phyloP scores from a whole-genome alignment of 2,888 invertebrate genomes.

The Ditylenchus weischeri region DNA sequence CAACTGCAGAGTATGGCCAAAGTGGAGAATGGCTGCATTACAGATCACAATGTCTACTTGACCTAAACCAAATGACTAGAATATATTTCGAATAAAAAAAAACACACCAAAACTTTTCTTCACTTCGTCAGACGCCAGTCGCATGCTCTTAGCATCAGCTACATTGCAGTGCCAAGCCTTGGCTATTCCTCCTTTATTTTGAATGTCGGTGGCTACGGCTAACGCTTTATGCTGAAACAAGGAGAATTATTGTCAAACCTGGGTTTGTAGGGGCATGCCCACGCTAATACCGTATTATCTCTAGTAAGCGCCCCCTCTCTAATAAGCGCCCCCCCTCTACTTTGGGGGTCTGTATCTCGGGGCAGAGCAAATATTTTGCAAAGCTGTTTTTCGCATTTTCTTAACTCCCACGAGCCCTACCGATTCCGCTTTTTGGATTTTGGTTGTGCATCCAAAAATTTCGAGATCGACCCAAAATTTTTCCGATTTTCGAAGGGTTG shows the following conservation, averaged over 20 bases:
- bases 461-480: no score
- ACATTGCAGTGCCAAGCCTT: constrained; percentile 45
- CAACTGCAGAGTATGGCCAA: constrained; percentile 50
- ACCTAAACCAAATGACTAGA: constrained; percentile 34
- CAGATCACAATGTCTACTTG: constrained; percentile 51
- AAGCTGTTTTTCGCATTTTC: no score
- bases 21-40: constrained; percentile 54
- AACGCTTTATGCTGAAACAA: constrained; percentile 36
- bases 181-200: constrained; percentile 35
- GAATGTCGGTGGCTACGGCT: constrained; percentile 37
- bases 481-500: no score
- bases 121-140: constrained; percentile 41
- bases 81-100: background rate
- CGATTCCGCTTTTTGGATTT: no score
- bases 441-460: no score
- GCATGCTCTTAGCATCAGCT: constrained; percentile 42
- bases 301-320: no score
- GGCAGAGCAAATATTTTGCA: no score
- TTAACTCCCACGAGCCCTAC: no score
- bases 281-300: no score
- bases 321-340: no score
- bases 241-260: background rate
- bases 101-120: constrained; percentile 39
- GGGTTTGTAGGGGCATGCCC: no score
- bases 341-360: no score